Percentiles rank a stretch among this genome's conserved stretches.
These are phyloP conservation scores for Orientallactaga bullata DNA, from an alignment of 2,113 vertebrate genomes.

Conservation along the genomic window DNA sequence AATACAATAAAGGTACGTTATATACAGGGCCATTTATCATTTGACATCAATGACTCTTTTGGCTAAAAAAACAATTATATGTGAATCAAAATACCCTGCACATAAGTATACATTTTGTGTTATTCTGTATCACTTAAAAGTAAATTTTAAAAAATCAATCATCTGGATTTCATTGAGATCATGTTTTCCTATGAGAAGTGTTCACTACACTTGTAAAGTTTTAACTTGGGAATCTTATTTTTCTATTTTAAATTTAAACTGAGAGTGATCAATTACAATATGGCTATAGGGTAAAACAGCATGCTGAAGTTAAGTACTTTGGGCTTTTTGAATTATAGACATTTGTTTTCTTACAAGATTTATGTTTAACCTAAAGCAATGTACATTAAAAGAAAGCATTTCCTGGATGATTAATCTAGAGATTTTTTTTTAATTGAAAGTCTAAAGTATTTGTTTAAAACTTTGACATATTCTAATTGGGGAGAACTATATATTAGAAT, in stretches of 20 bases:
- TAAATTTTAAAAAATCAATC: too few relatives aligned
- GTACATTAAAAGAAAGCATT: conserved; percentile 48
- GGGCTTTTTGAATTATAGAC: conserved; percentile 48
- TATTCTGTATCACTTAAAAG: too few relatives aligned
- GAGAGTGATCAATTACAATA: conserved; percentile 50
- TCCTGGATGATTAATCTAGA: conserved; percentile 60
- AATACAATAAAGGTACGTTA: too few relatives aligned
- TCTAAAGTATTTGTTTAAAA: conserved; percentile 49
- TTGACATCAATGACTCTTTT: too few relatives aligned
- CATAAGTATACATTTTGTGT: too few relatives aligned
- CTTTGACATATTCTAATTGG: conserved; percentile 19
- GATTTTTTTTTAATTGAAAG: conserved; percentile 39
- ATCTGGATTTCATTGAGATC: not conserved
- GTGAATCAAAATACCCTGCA: too few relatives aligned
- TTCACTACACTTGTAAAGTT: not conserved
- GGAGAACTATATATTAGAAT: not conserved
- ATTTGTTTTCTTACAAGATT: conserved; percentile 73
- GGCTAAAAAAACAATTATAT: too few relatives aligned
- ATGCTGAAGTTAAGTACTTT: conserved; percentile 47
- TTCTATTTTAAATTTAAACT: conserved; percentile 63
- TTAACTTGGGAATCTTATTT: conserved; percentile 54
- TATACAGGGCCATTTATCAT: too few relatives aligned
- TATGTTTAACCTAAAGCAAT: conserved; percentile 68
- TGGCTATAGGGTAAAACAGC: conserved; percentile 55
- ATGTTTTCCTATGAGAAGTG: not conserved